phyloP scores from a whole-genome alignment of 2,113 vertebrate species.

The Oryzias woworae region DNA sequence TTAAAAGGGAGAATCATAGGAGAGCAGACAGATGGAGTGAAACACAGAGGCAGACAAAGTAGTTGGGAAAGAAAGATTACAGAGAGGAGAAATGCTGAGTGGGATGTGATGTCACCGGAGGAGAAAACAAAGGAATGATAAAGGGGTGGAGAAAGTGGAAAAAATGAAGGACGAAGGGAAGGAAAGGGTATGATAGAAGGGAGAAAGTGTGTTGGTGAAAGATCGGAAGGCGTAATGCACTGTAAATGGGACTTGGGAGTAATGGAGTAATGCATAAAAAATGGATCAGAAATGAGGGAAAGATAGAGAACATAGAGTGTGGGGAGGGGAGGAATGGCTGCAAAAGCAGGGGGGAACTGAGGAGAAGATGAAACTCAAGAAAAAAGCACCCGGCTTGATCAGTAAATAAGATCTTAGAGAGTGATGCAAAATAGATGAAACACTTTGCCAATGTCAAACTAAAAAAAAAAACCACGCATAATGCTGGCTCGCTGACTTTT shows the following conservation, averaged over 20 bases:
- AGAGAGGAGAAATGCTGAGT: constrained; percentile 18
- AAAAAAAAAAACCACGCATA: constrained; percentile 10
- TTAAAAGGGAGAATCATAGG: constrained; percentile 32
- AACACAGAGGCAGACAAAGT: constrained; percentile 43
- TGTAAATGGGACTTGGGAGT: constrained; percentile 67
- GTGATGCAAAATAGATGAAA: constrained; percentile 32
- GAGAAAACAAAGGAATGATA: constrained; percentile 61
- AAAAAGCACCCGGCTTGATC: constrained; percentile 8
- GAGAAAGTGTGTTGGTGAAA: constrained; percentile 64
- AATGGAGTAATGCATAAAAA: constrained; percentile 74
- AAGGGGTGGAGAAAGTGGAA: constrained; percentile 22
- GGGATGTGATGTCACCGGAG: constrained; percentile 52
- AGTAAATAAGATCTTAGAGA: constrained; percentile 34
- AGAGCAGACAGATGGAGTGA: constrained; percentile 23
- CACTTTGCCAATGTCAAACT: constrained; percentile 50
- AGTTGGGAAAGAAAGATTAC: constrained; percentile 33
- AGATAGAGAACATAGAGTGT: constrained; percentile 37
- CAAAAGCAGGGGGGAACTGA: constrained; percentile 28
- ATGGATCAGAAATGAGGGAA: constrained; percentile 72
- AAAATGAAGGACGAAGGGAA: constrained; percentile 9
- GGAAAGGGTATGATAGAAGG: constrained; percentile 37
- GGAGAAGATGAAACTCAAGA: constrained; percentile 33
- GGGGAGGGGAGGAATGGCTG: constrained; percentile 22
- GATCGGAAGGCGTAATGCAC: constrained; percentile 62
- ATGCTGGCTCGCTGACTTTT: constrained; percentile 28